Conservation (phyloP, 2,888 invertebrate genomes). For the Campoplex nolae region DNA sequence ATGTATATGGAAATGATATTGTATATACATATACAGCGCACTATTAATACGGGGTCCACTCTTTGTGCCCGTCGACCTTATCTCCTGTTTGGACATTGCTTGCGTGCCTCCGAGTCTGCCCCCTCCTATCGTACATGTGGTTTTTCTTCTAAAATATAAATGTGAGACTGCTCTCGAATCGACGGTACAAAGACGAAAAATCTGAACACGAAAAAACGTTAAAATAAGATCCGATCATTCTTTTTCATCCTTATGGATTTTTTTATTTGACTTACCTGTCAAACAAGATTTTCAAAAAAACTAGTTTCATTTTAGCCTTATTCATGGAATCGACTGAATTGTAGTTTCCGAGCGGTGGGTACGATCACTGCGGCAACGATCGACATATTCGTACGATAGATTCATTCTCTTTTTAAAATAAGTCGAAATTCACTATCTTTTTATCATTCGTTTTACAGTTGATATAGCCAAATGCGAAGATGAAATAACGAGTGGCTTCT, state of each 20-base stretch:
- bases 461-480: too few relatives aligned
- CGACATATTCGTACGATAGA: too few relatives aligned
- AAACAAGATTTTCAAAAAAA: background rate
- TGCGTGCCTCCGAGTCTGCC: constrained; percentile 69
- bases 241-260: too few relatives aligned
- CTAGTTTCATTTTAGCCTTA: too few relatives aligned
- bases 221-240: background rate
- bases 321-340: too few relatives aligned
- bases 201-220: background rate
- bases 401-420: too few relatives aligned
- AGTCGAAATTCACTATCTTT: too few relatives aligned
- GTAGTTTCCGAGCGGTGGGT: too few relatives aligned
- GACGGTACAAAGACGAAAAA: background rate
- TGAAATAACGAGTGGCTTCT: too few relatives aligned
- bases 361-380: too few relatives aligned
- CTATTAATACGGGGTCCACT: constrained; percentile 51
- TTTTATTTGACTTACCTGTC: background rate
- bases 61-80: constrained; percentile 77
- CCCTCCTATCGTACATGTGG: constrained; percentile 22
- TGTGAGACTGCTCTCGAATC: background rate
- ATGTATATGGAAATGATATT: background rate
- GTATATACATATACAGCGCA: constrained; percentile 17
- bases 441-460: too few relatives aligned
- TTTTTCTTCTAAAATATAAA: constrained; percentile 43
- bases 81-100: constrained; percentile 78